These are phyloP conservation scores for Leptopilina syphax DNA, from an alignment of 2,888 invertebrate genomes.

Conservation along the genomic window DNA sequence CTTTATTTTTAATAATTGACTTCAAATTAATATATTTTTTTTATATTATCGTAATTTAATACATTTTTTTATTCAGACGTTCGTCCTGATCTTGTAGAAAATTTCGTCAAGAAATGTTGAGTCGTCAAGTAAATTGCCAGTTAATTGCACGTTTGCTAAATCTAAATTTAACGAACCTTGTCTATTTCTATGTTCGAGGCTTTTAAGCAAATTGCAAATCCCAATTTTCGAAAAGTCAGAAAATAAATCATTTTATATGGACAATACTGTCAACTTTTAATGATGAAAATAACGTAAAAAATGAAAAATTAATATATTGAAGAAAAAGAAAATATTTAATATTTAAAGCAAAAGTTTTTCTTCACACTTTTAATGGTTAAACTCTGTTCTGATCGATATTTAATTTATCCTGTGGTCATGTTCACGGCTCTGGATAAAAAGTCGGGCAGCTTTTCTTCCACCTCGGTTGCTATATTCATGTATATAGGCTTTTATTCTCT, in stretches of 20 bases:
- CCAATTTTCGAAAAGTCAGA: not conserved
- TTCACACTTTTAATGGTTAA: not conserved
- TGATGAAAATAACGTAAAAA: not conserved
- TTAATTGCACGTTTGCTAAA: conserved; percentile 17
- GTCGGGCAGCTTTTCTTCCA: not conserved
- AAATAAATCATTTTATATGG: not conserved
- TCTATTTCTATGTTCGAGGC: conserved; percentile 1
- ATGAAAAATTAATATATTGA: not conserved
- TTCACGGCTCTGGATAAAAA: conserved; percentile 14
- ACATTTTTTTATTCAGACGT: not conserved
- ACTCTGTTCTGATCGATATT: conserved; percentile 7
- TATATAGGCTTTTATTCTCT: conserved; percentile 12
- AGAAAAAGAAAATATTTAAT: not conserved
- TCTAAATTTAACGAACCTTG: not conserved
- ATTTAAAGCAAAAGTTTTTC: not conserved
- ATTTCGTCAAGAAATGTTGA: not conserved
- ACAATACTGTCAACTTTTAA: not conserved
- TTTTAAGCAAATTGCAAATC: not conserved
- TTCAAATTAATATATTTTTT: not conserved
- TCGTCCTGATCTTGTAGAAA: not conserved
- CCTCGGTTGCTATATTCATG: not conserved
- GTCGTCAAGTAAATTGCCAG: not conserved
- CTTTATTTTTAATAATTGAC: no score
- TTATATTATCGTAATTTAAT: not conserved
- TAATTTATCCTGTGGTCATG: conserved; percentile 13